Base-by-base conservation (phyloP, 2,113 vertebrate genomes). In the Pardalotus punctatus region DNA sequence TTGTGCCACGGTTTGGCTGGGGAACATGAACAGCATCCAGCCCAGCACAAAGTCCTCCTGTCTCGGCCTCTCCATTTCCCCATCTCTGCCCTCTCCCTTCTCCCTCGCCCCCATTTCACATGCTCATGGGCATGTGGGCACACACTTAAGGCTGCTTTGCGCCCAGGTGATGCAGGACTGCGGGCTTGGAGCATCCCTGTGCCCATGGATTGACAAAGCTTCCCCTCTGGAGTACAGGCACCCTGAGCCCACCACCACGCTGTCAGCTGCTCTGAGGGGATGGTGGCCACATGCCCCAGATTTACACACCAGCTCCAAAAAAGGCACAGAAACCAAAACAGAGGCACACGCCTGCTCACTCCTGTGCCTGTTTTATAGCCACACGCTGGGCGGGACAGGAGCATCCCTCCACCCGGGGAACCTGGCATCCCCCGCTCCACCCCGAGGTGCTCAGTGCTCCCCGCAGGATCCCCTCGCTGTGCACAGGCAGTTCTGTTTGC, bases 131-230 rank as follows among this genome's bases (percentile, higher is more conserved):
- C 8, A 0, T 13, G 70, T 11, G 33, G 79, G 54, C 5, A 1
- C 74, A 28, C 2, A 0, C 19, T 43, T 3, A 57, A 14, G 67
- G 56, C 72, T 91, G 74, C 72, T 81, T 79, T 8, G 61, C 0
- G 0, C 81, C 60, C 1, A 0, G 65, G 85, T 2, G 2, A 15
- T 12, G 69, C 14, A 0, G 66, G 67, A 50, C 56, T 73, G 62
- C 1, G 2, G 28, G 56, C 23, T 20, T 70, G 66, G 60, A 76
- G 43, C 48, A 8, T 11, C 15, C 38, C 62, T 5, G 4, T 33
- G 47, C n/a, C 66, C 17, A 5, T 1, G 16, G 47, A 28, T 5
- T 50, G 88, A n/a, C 83, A 54, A 7, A 6, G 17, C 62, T n/a
- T 48, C 31, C n/a, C 66, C 8, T 11, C 17, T 2, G 27, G 40